Base-by-base conservation (phyloP, 2,797 vertebrate species). In the Hydrolagus colliei region DNA sequence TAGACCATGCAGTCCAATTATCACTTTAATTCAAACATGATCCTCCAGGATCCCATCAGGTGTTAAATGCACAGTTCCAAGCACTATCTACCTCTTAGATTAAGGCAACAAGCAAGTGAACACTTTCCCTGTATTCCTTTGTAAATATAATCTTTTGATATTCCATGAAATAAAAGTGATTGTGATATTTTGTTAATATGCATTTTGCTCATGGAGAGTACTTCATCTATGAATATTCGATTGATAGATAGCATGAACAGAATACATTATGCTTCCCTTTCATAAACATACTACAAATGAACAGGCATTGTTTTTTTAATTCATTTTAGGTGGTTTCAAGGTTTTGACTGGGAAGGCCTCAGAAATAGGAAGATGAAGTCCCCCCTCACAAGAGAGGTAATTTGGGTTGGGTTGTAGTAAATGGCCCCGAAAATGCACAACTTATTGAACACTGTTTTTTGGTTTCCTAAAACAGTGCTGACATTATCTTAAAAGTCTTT, bases 341-440 rank as follows among this genome's bases (percentile, higher is more conserved):
- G 94, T 52, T 95, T 95, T 86, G 94, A 95, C 90, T 95, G 94
- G 94, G 93, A 94, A 35, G 94, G 94, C 77, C 86, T 95, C 65
- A 92, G 93, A 86, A 77, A 85, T 32, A 90, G 86, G n/a, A 93
- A 93, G 87, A 89, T 94, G 63, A 73, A 18, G 13, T 95, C 94
- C 68, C 92, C 93, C 6, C 89, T 95, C 71, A 93, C 86, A 86
- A 93, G 92, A 91, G 92, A 95, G 93, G 94, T 95, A 68, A 88
- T 78, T 85, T 5, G 72, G 13, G 20, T 62, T 27, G 41, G 2
- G 41, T 6, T 52, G 41, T 27, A 22, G 20, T 41, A 76, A 63
- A 32, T 20, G 27, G 52, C 20, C 20, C n/a, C 2, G 1, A 73
- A 72, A 35, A 18, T 59, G 5, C 7, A 16, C 16, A 9, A 12